Conservation (phyloP, 2,888 invertebrate species). For the Apodemia mormo region DNA sequence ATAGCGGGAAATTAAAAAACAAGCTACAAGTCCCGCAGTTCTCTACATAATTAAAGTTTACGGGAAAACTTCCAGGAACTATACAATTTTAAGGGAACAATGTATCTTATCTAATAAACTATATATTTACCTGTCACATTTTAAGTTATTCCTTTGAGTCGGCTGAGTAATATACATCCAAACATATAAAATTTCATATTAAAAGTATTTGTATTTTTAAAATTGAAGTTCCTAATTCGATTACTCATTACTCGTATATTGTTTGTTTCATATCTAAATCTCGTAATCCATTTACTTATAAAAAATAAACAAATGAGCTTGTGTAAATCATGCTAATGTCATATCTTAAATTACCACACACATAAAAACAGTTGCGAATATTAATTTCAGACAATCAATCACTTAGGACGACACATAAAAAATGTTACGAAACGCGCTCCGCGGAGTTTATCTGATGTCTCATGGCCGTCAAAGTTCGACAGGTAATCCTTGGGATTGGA, state of each 20-base stretch:
- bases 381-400: slow-evolving; percentile 49
- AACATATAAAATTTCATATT: no score
- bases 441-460: slow-evolving; percentile 55
- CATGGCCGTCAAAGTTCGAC: slow-evolving; percentile 60
- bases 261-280: slow-evolving; percentile 11
- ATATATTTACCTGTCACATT: no score
- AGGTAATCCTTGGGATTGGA: slow-evolving; percentile 53
- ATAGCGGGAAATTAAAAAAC: no score
- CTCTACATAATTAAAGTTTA: no score
- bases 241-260: neutral
- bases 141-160: no score
- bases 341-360: slow-evolving; percentile 27
- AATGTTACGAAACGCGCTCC: slow-evolving; percentile 49
- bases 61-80: no score
- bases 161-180: no score
- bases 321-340: slow-evolving; percentile 24
- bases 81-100: no score
- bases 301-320: slow-evolving; percentile 17
- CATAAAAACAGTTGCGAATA: slow-evolving; percentile 28
- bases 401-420: slow-evolving; percentile 49
- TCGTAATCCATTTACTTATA: slow-evolving; percentile 16
- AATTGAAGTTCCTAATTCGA: neutral
- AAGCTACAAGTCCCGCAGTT: no score
- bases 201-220: no score
- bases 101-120: no score